A percentile compares a stretch with the other conserved stretches of the same genome.
phyloP scores from a whole-genome alignment of 2,888 invertebrate genomes.

The Leptopilina drosophilae region DNA sequence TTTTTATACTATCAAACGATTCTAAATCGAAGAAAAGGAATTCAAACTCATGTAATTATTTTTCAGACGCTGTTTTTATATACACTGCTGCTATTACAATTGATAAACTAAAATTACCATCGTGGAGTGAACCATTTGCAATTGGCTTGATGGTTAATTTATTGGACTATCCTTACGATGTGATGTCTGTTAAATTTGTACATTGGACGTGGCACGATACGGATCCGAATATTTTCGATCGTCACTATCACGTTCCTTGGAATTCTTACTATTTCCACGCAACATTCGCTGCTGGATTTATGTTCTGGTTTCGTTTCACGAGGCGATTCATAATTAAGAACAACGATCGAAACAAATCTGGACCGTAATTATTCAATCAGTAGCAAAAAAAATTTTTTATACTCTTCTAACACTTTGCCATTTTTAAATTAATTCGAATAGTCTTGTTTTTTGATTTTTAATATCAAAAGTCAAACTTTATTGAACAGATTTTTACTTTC shows the following conservation, averaged over 20 bases:
- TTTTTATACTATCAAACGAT: no score
- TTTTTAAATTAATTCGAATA: no score
- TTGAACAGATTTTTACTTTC: no score
- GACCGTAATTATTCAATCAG: slow-evolving; percentile 49
- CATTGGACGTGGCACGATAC: slow-evolving; percentile 93
- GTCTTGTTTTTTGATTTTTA: no score
- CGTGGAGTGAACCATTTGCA: slow-evolving; percentile 81
- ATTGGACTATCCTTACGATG: slow-evolving; percentile 88
- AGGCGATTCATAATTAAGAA: slow-evolving; percentile 79
- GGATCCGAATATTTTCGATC: slow-evolving; percentile 84
- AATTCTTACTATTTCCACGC: slow-evolving; percentile 91
- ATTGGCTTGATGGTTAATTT: slow-evolving; percentile 85
- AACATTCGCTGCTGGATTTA: slow-evolving; percentile 85
- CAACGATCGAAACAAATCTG: slow-evolving; percentile 80
- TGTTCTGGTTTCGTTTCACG: slow-evolving; percentile 82
- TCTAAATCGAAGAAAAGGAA: no score
- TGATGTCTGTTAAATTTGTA: slow-evolving; percentile 86
- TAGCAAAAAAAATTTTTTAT: neutral
- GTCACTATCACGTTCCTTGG: slow-evolving; percentile 91
- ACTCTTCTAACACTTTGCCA: no score
- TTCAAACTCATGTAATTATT: neutral
- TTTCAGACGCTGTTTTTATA: slow-evolving; percentile 81
- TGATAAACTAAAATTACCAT: slow-evolving; percentile 79
- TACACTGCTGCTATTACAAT: slow-evolving; percentile 81
- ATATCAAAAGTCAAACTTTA: no score